Conservation (phyloP, 2,797 vertebrate species). For the Darevskia mixta region DNA sequence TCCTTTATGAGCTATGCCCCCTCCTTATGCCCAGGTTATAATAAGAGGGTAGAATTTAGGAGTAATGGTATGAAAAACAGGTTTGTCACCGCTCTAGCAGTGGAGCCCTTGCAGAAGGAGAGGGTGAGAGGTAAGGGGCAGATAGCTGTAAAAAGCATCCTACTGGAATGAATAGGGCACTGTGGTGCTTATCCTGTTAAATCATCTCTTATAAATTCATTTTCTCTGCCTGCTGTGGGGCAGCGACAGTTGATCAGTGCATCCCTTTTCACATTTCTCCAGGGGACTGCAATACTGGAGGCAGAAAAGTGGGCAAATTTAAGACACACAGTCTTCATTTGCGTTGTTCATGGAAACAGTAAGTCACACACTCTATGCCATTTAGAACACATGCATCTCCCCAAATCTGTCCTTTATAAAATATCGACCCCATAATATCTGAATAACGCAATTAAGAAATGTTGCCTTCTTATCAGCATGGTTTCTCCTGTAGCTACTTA, state of each 20-base stretch:
- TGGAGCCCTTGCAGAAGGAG: too few species aligned
- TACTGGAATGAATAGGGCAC: too few species aligned
- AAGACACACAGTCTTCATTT: not conserved
- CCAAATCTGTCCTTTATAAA: not conserved
- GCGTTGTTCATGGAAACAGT: not conserved
- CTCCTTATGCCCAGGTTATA: not conserved
- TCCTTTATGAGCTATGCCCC: too few species aligned
- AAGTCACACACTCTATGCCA: not conserved
- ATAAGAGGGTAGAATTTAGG: not conserved
- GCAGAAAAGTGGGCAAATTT: not conserved
- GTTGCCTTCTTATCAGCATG: not conserved
- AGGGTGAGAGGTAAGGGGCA: not conserved
- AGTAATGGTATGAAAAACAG: not conserved
- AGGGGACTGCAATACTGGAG: not conserved
- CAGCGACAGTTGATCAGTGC: too few species aligned
- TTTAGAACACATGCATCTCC: not conserved
- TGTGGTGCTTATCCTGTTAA: not conserved
- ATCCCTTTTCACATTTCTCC: not conserved
- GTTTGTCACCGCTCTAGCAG: not conserved
- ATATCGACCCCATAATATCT: not conserved
- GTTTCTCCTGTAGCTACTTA: not conserved
- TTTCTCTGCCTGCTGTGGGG: not conserved
- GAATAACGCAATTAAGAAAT: not conserved
- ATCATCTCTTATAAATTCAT: not conserved
- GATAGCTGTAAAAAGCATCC: not conserved